Evolutionary conservation across 2,113 vertebrate genomes (phyloP).

Genomic region (Eublepharis macularius): DNA sequence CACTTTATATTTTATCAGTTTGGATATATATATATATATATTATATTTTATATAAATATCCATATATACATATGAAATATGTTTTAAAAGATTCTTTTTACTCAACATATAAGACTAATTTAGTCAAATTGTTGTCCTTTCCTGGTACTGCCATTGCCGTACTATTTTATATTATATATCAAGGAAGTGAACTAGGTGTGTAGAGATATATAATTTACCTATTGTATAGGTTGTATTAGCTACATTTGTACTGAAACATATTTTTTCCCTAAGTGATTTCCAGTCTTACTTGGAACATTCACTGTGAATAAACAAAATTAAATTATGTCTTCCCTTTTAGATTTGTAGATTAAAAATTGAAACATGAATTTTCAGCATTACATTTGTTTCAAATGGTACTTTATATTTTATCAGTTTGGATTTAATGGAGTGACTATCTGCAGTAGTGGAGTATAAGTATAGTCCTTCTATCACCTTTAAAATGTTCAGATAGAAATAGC

Average conservation of each 20-base stretch:
- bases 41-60: too few species aligned
- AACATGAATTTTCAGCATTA: not conserved
- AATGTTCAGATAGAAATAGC: constrained; percentile 23
- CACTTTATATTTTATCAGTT: too few species aligned
- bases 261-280: not conserved
- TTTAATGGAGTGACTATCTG: constrained; percentile 19
- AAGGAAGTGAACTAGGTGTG: too few species aligned
- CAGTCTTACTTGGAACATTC: not conserved
- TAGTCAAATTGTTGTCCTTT: too few species aligned
- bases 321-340: not conserved
- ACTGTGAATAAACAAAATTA: not conserved
- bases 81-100: too few species aligned
- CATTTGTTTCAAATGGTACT: not conserved
- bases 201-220: not conserved
- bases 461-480: not conserved
- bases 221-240: not conserved
- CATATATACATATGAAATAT: too few species aligned
- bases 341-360: not conserved
- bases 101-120: too few species aligned
- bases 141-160: too few species aligned
- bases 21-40: too few species aligned
- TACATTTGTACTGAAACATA: not conserved
- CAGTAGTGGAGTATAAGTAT: not conserved
- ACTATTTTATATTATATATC: too few species aligned
- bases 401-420: not conserved